Evolutionary conservation across 2,888 invertebrate species (phyloP).

Genomic region (Homarus gammarus): DNA sequence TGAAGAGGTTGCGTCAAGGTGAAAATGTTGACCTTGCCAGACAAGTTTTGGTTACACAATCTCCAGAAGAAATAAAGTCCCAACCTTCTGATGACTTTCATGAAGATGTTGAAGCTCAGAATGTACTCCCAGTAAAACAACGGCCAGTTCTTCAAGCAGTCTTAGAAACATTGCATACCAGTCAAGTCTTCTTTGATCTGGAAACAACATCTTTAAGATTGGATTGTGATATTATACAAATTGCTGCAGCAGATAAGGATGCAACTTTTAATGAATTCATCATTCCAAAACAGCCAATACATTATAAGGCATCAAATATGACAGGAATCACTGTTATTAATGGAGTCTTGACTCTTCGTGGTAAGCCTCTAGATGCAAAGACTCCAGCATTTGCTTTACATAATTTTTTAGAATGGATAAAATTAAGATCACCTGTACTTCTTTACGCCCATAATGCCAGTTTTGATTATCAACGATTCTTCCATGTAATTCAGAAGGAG

Average conservation of each 20-base stretch:
- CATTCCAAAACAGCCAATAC: not conserved
- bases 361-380: not conserved
- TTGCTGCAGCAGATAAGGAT: slow-evolving; percentile 10
- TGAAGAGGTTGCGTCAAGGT: no score
- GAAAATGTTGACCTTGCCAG: no score
- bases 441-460: slow-evolving; percentile 12
- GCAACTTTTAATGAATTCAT: not conserved
- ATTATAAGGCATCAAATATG: not conserved
- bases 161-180: no score
- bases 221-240: slow-evolving; percentile 1
- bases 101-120: no score
- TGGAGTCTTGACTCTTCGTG: not conserved
- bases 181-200: slow-evolving; percentile 4
- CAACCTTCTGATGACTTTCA: no score
- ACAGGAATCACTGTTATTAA: not conserved
- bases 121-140: not conserved
- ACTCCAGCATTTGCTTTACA: not conserved
- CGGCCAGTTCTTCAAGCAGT: not conserved
- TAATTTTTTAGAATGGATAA: slow-evolving; percentile 9
- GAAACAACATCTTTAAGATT: slow-evolving; percentile 8
- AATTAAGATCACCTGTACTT: slow-evolving; percentile 16
- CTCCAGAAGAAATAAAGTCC: no score
- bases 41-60: no score
- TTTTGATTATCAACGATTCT: slow-evolving; percentile 10
- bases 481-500: slow-evolving; percentile 2